Base-by-base conservation (phyloP, 2,797 vertebrate genomes). In the Falco berigora region DNA sequence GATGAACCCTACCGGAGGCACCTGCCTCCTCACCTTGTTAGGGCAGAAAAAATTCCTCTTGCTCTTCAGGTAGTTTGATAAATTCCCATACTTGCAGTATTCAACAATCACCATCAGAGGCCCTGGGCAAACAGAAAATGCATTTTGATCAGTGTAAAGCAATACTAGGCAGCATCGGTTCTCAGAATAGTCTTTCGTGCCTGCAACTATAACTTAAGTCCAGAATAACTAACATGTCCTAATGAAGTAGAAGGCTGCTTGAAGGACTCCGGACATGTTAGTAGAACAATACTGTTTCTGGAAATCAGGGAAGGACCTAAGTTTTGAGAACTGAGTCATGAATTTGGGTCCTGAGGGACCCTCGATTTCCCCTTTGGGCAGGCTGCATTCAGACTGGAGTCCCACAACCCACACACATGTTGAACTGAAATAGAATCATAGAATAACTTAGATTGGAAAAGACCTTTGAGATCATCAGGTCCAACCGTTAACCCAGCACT, bases 81-180 rank as follows among this genome's bases (percentile, higher is more conserved):
- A 98, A 94, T 99, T 99, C 74, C 99, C 99, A 32, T 99, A 98
- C 89, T 98, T 97, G 97, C 99, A 99, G 94, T 98, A 99, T 96
- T 99, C 99, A 23, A 99, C 99, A 44, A 99, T 99, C 74, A 99
- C 98, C 99, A 99, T 99, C 91, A 99, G 97, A 27, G 99, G 99
- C 46, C 99, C 99, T 99, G 96, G 55, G n/a, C 10, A 90, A 49
- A 91, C 71, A 20, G 17, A 36, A 40, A 86, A 32, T 4, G 5
- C 24, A 34, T 78, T 92, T 72, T 97, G 49, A 97, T 50, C 28
- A 66, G 14, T 0, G 0, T 66, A 69, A 71, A 72, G 14, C 20
- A 76, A 40, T 52, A 7, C 23, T 76, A 68, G 20, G 23, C 4
- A 9, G 7, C 3, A 7, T 67, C 47, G 79, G 14, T 34, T 90